A percentile compares a stretch with the other conserved stretches of the same genome.
Conservation (phyloP, 1,140 invertebrate species). For the Macrobrachium nipponense region DNA sequence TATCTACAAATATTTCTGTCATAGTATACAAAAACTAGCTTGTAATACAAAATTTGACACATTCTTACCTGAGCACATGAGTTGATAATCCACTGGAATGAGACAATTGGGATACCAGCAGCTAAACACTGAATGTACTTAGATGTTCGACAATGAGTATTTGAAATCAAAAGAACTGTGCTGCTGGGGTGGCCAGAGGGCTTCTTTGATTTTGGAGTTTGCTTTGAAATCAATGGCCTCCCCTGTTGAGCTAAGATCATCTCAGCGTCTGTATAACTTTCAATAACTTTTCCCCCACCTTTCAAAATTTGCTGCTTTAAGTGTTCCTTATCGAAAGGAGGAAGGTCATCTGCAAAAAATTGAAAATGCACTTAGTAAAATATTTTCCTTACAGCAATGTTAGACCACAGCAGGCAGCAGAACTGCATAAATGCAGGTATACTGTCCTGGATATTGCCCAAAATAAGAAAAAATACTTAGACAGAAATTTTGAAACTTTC, state of each 20-base stretch:
- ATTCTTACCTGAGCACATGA: slow-evolving; percentile 41
- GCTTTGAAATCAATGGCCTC: neutral
- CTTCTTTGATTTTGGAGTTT: slow-evolving; percentile 25
- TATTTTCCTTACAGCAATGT: too few species aligned
- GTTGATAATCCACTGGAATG: slow-evolving; percentile 55
- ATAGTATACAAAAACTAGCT: too few species aligned
- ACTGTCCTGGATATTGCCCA: too few species aligned
- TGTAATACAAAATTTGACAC: too few species aligned
- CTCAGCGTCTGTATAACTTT: slow-evolving; percentile 58
- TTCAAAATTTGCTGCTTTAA: slow-evolving; percentile 41
- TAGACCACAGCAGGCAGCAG: too few species aligned
- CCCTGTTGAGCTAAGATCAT: slow-evolving; percentile 52
- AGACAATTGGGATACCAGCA: slow-evolving; percentile 60
- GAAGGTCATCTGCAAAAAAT: slow-evolving; percentile 35
- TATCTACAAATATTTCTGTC: too few species aligned
- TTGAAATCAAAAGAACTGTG: slow-evolving; percentile 52
- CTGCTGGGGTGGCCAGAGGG: neutral
- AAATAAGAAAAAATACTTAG: too few species aligned
- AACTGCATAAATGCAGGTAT: too few species aligned
- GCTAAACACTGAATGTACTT: slow-evolving; percentile 63
- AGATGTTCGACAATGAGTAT: slow-evolving; percentile 58
- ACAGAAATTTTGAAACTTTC: too few species aligned
- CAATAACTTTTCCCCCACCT: slow-evolving; percentile 50
- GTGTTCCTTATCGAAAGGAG: slow-evolving; percentile 53
- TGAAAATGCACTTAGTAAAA: neutral